These are phyloP conservation scores for Balaenoptera acutorostrata DNA, from an alignment of 2,113 vertebrate genomes.

Conservation along the genomic window DNA sequence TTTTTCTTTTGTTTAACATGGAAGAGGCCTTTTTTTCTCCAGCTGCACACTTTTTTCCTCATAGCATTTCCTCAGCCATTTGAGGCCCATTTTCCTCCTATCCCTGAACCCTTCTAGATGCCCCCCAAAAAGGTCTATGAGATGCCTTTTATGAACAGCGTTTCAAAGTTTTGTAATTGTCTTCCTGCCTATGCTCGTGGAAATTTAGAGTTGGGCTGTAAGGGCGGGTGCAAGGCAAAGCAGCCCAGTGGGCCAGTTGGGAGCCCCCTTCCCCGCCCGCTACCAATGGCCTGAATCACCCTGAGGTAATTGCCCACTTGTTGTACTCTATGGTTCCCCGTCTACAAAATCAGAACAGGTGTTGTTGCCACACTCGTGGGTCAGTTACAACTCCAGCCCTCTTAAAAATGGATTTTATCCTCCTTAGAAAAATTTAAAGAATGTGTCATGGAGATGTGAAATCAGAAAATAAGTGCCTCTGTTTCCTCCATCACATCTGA, in stretches of 20 bases:
- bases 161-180: neutral
- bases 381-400: neutral
- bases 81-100: neutral
- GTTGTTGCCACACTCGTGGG: neutral
- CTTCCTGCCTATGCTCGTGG: neutral
- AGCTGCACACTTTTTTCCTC: neutral
- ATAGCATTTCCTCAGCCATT: neutral
- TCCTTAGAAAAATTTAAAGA: neutral
- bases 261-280: neutral
- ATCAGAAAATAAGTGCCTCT: neutral
- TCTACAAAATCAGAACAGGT: neutral
- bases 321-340: fast-evolving
- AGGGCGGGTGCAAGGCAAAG: neutral
- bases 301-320: neutral
- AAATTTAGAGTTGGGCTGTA: neutral
- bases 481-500: slow-evolving; percentile 16
- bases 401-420: slow-evolving; percentile 7
- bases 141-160: neutral
- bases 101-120: neutral
- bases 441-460: neutral
- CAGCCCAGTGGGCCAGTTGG: too few species aligned
- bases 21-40: neutral
- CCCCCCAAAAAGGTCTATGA: neutral
- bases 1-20: neutral
- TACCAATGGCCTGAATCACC: too few species aligned